Evolutionary conservation across 2,797 vertebrate genomes (phyloP).

Genomic region (Chaenodraco wilsoni): DNA sequence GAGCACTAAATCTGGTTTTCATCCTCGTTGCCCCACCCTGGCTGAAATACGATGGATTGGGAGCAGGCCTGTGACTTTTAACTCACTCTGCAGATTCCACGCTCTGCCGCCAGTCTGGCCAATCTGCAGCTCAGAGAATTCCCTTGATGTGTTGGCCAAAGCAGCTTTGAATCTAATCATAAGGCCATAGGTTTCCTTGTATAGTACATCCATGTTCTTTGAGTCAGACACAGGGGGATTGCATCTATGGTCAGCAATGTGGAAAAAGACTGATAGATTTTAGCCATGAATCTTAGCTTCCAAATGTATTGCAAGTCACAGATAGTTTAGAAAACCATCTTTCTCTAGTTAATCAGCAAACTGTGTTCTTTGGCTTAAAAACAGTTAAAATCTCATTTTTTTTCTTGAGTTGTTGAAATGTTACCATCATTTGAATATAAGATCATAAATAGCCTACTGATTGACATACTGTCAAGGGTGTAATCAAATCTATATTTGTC

Average conservation of each 20-base stretch:
- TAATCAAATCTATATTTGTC: conserved; percentile 71
- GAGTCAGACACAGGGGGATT: conserved; percentile 70
- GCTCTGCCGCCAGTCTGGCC: conserved; percentile 77
- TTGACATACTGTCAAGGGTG: conserved; percentile 35
- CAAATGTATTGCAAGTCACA: conserved; percentile 54
- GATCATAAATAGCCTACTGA: conserved; percentile 37
- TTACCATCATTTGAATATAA: conserved; percentile 46
- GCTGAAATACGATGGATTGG: conserved; percentile 80
- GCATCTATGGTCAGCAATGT: conserved; percentile 74
- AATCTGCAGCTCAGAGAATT: conserved; percentile 73
- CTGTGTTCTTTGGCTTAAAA: conserved; percentile 38
- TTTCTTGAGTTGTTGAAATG: conserved; percentile 58
- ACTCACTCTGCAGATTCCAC: conserved; percentile 80
- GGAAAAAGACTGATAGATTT: conserved; percentile 74
- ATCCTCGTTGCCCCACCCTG: conserved; percentile 78
- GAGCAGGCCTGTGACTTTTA: conserved; percentile 81
- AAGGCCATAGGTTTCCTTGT: conserved; percentile 80
- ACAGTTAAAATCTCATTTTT: conserved; percentile 33
- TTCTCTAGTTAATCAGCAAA: conserved; percentile 61
- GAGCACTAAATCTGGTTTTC: conserved; percentile 78
- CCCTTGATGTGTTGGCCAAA: conserved; percentile 81
- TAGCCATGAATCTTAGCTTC: conserved; percentile 62
- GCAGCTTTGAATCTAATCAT: conserved; percentile 85
- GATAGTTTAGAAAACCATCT: conserved; percentile 66
- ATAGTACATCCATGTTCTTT: conserved; percentile 81